Evolutionary conservation across 2,797 vertebrate species (phyloP).

Genomic region (Agapornis canus): DNA sequence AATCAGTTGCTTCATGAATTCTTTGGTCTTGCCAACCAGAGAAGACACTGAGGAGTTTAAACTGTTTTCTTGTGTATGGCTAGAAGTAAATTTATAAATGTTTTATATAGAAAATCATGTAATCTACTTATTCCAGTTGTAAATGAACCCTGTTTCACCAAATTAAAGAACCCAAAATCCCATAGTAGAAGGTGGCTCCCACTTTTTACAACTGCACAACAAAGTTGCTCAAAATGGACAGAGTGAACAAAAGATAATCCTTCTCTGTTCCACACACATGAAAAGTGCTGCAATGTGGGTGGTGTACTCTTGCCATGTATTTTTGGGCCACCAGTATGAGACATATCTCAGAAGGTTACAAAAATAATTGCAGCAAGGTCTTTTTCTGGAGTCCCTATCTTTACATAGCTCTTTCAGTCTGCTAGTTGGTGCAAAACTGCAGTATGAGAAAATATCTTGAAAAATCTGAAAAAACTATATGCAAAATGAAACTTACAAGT

Average conservation of each 20-base stretch:
- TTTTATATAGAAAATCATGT: background rate
- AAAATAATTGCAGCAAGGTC: background rate
- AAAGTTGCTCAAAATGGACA: background rate
- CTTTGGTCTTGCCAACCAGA: background rate
- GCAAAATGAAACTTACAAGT: background rate
- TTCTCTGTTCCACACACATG: background rate
- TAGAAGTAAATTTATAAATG: background rate
- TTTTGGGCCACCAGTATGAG: constrained; percentile 17
- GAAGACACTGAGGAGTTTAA: background rate
- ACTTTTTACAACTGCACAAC: background rate
- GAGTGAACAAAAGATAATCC: background rate
- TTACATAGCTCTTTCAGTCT: background rate
- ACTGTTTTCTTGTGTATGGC: background rate
- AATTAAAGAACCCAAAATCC: background rate
- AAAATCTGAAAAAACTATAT: background rate
- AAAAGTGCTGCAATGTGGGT: constrained; percentile 19
- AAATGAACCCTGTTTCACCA: background rate
- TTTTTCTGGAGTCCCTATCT: constrained; percentile 2
- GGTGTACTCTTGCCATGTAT: background rate
- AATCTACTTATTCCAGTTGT: background rate
- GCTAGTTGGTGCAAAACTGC: background rate
- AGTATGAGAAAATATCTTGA: background rate
- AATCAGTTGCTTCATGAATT: background rate
- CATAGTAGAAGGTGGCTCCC: background rate
- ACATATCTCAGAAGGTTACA: background rate